Evolutionary conservation across 2,888 invertebrate species (phyloP).

Genomic region (Empis livida): DNA sequence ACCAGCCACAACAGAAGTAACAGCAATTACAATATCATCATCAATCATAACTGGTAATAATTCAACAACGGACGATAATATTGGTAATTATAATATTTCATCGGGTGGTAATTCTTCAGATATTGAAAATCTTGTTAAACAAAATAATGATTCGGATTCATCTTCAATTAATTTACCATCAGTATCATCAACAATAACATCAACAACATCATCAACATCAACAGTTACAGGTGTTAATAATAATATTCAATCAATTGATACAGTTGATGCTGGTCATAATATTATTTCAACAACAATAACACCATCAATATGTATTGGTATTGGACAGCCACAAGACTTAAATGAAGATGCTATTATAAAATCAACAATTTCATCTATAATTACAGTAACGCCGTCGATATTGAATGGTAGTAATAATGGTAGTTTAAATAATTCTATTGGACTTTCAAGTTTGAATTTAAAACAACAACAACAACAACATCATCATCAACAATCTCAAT

Average conservation of each 20-base stretch:
- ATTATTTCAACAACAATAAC: slow-evolving; percentile 5
- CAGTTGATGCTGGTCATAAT: slow-evolving; percentile 8
- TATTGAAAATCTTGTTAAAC: not conserved
- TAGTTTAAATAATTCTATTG: not conserved
- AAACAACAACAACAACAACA: not conserved
- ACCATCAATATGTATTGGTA: slow-evolving; percentile 10
- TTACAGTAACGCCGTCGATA: slow-evolving; percentile 6
- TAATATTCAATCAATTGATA: slow-evolving; percentile 6
- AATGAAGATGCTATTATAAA: slow-evolving; percentile 6
- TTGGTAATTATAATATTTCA: not conserved
- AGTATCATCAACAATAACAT: not conserved
- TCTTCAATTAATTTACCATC: not conserved
- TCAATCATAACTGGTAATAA: too few relatives aligned
- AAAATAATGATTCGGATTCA: not conserved
- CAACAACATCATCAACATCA: not conserved
- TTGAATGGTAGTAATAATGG: slow-evolving; percentile 4
- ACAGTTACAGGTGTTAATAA: not conserved
- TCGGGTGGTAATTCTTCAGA: not conserved
- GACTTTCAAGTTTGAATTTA: not conserved
- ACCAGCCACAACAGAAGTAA: not conserved
- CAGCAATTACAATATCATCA: not conserved
- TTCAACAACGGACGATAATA: not conserved
- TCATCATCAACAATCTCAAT: not conserved
- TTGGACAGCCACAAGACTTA: slow-evolving; percentile 4
- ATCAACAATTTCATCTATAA: not conserved